Evolutionary conservation across 1,140 invertebrate genomes (phyloP).

Genomic region (Caenorhabditis tropicalis): DNA sequence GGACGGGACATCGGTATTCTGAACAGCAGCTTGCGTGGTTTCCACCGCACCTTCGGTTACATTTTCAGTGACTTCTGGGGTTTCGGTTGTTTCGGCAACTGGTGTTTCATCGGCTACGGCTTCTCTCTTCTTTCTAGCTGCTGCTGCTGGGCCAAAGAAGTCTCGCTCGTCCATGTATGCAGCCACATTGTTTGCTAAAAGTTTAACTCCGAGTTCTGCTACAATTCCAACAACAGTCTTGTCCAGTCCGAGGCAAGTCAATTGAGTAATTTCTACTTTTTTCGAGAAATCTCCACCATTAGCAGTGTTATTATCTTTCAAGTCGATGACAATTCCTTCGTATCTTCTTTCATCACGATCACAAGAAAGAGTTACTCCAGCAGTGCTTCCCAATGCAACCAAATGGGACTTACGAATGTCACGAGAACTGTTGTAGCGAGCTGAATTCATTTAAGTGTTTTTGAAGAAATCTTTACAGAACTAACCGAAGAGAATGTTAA

Average conservation of each 20-base stretch:
- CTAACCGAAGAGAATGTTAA: neutral
- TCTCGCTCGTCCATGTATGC: neutral
- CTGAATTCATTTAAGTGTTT: neutral
- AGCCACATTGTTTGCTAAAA: neutral
- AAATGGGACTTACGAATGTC: neutral
- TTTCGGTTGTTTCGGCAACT: neutral
- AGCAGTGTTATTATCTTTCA: too few species aligned
- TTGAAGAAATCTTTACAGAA: neutral
- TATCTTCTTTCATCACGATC: neutral
- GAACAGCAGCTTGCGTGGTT: too few species aligned
- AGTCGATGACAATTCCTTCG: neutral
- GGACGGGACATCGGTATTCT: too few species aligned
- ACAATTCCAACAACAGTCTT: neutral
- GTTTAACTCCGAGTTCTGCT: neutral
- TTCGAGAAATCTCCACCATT: neutral
- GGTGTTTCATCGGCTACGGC: neutral
- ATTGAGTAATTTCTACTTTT: neutral
- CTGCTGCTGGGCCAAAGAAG: neutral
- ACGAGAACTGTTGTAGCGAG: neutral
- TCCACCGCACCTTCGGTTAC: too few species aligned
- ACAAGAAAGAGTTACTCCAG: neutral
- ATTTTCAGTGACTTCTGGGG: neutral
- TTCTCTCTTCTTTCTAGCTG: conserved; percentile 14
- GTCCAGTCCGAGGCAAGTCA: neutral
- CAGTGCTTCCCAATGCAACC: neutral